Conservation (phyloP, 2,888 invertebrate species). For the Heliconius aoede region DNA sequence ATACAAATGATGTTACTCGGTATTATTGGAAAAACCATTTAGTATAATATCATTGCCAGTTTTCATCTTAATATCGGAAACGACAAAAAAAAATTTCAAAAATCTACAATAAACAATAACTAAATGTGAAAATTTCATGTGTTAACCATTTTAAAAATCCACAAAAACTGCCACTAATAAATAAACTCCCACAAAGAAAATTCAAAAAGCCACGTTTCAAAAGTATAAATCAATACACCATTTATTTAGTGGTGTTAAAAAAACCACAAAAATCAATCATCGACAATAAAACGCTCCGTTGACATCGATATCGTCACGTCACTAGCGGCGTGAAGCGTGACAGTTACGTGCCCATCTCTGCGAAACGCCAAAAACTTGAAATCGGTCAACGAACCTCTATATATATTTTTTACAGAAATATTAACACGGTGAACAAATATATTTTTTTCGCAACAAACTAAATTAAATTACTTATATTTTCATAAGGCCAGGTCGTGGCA, state of each 20-base stretch:
- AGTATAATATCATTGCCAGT: neutral
- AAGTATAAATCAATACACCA: conserved; percentile 45
- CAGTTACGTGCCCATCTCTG: conserved; percentile 62
- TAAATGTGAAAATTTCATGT: neutral
- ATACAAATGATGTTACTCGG: too few relatives aligned
- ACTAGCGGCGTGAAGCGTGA: conserved; percentile 64
- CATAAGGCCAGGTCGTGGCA: neutral
- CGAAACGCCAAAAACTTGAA: conserved; percentile 58
- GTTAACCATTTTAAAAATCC: neutral
- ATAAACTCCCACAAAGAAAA: conserved; percentile 14
- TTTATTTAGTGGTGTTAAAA: conserved; percentile 44
- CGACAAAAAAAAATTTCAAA: neutral
- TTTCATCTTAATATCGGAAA: neutral
- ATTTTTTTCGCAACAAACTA: conserved; percentile 16
- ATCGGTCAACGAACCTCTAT: conserved; percentile 60
- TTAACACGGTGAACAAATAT: conserved; percentile 7
- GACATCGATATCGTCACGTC: conserved; percentile 71
- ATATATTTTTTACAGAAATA: conserved; percentile 30
- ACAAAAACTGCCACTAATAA: neutral
- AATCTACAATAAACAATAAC: neutral
- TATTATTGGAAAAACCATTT: too few relatives aligned
- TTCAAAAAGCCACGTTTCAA: conserved; percentile 39
- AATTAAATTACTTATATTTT: conserved; percentile 8
- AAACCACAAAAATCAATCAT: conserved; percentile 57
- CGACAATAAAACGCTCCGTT: conserved; percentile 57